Evolutionary conservation across 1,140 invertebrate species (phyloP).

Genomic region (Pseudomyrmex cubaensis): DNA sequence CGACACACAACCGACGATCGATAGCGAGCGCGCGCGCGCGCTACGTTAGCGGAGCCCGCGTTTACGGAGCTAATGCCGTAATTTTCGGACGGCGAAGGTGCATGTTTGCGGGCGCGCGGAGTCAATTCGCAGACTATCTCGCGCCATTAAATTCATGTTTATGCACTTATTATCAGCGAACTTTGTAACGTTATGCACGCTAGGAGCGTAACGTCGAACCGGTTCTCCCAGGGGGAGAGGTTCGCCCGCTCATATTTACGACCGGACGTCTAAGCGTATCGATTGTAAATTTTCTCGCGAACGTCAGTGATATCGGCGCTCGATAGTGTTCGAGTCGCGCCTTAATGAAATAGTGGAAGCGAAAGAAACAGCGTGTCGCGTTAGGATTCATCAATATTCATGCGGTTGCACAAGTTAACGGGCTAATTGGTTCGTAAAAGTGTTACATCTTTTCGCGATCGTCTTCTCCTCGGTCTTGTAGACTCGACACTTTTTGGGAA

Average conservation of each 20-base stretch:
- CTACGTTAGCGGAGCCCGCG: background rate
- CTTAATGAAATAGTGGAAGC: background rate
- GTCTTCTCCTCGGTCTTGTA: background rate
- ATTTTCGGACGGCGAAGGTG: constrained; percentile 43
- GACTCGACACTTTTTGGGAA: background rate
- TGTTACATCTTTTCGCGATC: background rate
- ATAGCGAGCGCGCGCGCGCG: constrained; percentile 30
- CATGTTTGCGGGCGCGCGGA: constrained; percentile 41
- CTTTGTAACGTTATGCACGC: constrained; percentile 46
- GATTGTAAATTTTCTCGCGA: constrained; percentile 66
- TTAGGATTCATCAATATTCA: constrained; percentile 16
- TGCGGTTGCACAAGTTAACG: background rate
- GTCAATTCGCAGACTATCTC: constrained; percentile 60
- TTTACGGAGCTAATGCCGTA: constrained; percentile 42
- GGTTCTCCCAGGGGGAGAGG: constrained; percentile 47
- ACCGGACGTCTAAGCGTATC: constrained; percentile 42
- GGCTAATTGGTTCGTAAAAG: background rate
- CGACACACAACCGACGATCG: constrained; percentile 1
- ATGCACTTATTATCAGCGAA: constrained; percentile 64
- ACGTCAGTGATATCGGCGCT: background rate
- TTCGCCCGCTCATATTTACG: constrained; percentile 24
- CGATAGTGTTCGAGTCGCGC: constrained; percentile 13
- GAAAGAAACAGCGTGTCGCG: background rate
- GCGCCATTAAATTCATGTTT: constrained; percentile 69
- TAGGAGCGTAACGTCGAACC: constrained; percentile 61